Evolutionary conservation across 2,113 vertebrate species (phyloP).

Genomic region (Pseudopodoces humilis): DNA sequence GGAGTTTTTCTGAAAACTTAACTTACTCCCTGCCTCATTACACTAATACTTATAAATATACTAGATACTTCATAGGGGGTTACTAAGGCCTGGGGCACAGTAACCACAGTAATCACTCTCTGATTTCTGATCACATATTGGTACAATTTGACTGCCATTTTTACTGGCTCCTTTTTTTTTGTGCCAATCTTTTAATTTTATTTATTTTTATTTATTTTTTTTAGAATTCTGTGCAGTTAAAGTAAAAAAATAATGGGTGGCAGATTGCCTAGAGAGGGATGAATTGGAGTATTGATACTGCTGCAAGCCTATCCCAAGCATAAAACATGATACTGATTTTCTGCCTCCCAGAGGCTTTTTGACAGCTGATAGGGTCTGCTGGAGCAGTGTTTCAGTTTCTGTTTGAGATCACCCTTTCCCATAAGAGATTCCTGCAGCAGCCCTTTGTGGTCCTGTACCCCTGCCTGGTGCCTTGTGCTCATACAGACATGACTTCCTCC

Average conservation of each 20-base stretch:
- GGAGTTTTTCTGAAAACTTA: neutral
- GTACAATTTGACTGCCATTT: neutral
- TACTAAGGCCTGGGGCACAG: neutral
- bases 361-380: neutral
- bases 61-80: neutral
- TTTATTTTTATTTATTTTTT: neutral
- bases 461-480: neutral
- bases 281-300: neutral
- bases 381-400: neutral
- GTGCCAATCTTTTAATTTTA: neutral
- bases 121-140: neutral
- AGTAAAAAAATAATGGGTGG: neutral
- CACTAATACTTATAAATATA: neutral
- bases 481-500: neutral
- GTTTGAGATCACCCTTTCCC: neutral
- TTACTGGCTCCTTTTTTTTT: neutral
- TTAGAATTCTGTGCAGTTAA: neutral
- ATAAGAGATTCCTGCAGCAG: neutral
- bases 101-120: neutral
- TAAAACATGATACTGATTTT: neutral
- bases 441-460: neutral
- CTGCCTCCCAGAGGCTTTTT: neutral
- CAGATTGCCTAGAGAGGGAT: neutral
- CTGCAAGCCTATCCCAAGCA: neutral
- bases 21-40: neutral